Conservation (phyloP, 2,797 vertebrate species). For the Atherinosoma microstoma region DNA sequence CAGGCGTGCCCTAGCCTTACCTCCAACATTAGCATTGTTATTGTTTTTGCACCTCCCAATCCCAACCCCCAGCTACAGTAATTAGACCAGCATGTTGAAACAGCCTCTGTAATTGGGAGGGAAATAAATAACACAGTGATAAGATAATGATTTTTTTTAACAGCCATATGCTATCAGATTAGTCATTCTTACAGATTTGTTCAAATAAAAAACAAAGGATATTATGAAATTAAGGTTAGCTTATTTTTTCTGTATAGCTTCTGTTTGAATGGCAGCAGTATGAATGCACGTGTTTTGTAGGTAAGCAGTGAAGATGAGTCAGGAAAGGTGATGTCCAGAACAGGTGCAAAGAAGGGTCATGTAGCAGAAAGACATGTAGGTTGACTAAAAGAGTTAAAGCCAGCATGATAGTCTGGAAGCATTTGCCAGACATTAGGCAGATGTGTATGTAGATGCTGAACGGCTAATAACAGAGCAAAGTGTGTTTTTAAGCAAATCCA, state of each 20-base stretch:
- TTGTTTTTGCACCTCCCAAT: conserved; percentile 62
- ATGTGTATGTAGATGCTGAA: conserved; percentile 1
- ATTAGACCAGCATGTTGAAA: conserved; percentile 74
- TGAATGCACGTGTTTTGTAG: conserved; percentile 23
- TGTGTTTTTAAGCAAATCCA: conserved; percentile 46
- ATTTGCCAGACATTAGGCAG: conserved; percentile 27
- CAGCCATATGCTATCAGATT: conserved; percentile 76
- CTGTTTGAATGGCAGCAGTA: conserved; percentile 26
- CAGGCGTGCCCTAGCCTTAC: conserved; percentile 32
- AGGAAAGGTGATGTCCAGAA: conserved; percentile 18
- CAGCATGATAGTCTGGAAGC: conserved; percentile 27
- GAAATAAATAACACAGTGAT: conserved; percentile 72
- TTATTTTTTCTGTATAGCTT: conserved; percentile 47
- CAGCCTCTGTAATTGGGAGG: conserved; percentile 59
- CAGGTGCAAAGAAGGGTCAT: conserved; percentile 28
- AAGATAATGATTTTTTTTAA: conserved; percentile 75
- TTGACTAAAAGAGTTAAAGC: conserved; percentile 21
- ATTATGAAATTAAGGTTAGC: conserved; percentile 65
- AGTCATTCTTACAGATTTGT: conserved; percentile 70
- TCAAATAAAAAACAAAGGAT: conserved; percentile 81
- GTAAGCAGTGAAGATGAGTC: conserved; percentile 15
- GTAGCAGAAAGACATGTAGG: conserved; percentile 23
- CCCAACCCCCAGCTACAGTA: conserved; percentile 67
- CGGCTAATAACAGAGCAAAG: conserved; percentile 46
- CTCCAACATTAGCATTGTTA: conserved; percentile 71